Percentiles rank a stretch among this genome's conserved stretches.
These are phyloP conservation scores for Psittacula cyanocephala DNA, from an alignment of 2,113 vertebrate species.

Conservation along the genomic window DNA sequence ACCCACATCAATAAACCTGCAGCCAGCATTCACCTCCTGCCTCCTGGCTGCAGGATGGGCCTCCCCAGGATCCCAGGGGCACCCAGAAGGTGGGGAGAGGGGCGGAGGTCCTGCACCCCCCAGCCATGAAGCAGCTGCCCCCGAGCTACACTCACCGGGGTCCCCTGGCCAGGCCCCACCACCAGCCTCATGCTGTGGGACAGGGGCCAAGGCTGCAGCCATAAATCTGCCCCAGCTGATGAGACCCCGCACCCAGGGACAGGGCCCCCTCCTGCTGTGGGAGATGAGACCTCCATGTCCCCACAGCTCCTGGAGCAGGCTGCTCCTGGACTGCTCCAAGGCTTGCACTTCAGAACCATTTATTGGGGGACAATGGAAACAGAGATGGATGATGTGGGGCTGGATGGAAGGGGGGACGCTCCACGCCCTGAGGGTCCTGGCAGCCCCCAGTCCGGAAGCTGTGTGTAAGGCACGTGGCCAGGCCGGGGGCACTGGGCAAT, in stretches of 20 bases:
- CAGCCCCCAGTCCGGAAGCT: background rate
- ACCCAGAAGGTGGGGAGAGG: background rate
- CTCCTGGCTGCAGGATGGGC: background rate
- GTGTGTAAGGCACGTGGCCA: background rate
- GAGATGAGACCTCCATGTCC: rapidly evolving
- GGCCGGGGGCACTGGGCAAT: rapidly evolving
- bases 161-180: background rate
- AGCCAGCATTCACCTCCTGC: background rate
- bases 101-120: background rate
- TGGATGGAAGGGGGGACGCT: rapidly evolving
- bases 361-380: background rate
- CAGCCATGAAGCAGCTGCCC: background rate
- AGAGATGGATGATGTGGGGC: no score
- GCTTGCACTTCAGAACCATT: background rate
- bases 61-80: background rate
- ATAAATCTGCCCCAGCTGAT: background rate
- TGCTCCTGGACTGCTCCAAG: no score
- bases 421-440: rapidly evolving
- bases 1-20: background rate
- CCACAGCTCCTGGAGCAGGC: no score
- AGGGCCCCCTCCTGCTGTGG: background rate
- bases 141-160: background rate
- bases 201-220: background rate
- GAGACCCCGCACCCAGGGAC: no score
- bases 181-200: background rate